Percentiles rank a stretch among this genome's conserved stretches.
These are phyloP conservation scores for Oophaga sylvatica DNA, from an alignment of 2,797 vertebrate species.

Conservation along the genomic window DNA sequence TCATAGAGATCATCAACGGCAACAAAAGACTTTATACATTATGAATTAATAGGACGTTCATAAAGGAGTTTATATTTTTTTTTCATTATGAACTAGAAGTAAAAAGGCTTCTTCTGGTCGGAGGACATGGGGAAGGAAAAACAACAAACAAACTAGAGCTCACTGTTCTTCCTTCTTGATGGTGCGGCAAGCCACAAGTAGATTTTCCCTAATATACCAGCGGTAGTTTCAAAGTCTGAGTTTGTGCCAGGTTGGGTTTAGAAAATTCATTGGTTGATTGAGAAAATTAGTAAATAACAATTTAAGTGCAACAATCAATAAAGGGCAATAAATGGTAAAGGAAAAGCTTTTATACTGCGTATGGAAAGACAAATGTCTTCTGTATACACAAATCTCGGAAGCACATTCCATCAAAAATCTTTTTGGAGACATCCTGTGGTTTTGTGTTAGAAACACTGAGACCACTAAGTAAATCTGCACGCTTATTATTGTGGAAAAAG, in stretches of 20 bases:
- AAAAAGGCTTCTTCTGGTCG: not conserved
- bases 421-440: slow-evolving; percentile 53
- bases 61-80: not conserved
- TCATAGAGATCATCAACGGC: not conserved
- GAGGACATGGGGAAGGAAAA: not conserved
- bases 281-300: slow-evolving; percentile 52
- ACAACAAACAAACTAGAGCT: not conserved
- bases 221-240: not conserved
- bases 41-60: not conserved
- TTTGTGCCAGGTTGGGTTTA: slow-evolving; percentile 37
- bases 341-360: slow-evolving; percentile 50
- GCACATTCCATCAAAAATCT: slow-evolving; percentile 32
- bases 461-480: slow-evolving; percentile 55
- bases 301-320: slow-evolving; percentile 57
- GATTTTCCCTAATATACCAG: slow-evolving; percentile 2
- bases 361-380: slow-evolving; percentile 52
- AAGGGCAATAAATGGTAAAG: slow-evolving; percentile 40
- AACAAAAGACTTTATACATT: not conserved
- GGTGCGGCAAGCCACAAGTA: slow-evolving; percentile 45
- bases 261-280: slow-evolving; percentile 49
- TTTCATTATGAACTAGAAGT: slow-evolving; percentile 1
- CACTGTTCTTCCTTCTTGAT: not conserved
- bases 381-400: slow-evolving; percentile 44
- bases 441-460: slow-evolving; percentile 45
- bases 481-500: slow-evolving; percentile 48